These are phyloP conservation scores for Antennarius striatus DNA, from an alignment of 2,113 vertebrate genomes.

Conservation along the genomic window DNA sequence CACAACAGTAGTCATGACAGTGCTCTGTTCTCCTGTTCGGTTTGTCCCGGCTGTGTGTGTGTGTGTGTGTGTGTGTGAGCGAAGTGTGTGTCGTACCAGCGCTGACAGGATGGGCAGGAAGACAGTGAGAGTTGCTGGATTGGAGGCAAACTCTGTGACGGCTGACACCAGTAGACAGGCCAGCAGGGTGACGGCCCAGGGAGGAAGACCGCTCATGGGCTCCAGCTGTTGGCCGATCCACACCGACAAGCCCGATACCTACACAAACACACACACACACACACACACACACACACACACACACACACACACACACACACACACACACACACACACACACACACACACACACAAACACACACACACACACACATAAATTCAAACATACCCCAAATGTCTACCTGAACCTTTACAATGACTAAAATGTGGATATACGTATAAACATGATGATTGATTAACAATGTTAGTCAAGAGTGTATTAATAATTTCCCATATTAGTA, in stretches of 20 bases:
- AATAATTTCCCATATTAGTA: too few relatives aligned
- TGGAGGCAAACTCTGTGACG: constrained; percentile 96
- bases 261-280: constrained; percentile 7
- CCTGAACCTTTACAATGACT: too few relatives aligned
- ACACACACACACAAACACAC: not conserved
- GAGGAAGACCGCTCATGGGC: constrained; percentile 92
- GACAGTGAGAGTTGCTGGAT: constrained; percentile 96
- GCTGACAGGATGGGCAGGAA: constrained; percentile 96
- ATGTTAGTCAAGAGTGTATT: too few relatives aligned
- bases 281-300: not conserved
- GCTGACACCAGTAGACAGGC: constrained; percentile 94
- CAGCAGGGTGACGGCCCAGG: constrained; percentile 92
- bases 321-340: not conserved
- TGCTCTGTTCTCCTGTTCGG: too few relatives aligned
- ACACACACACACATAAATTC: not conserved
- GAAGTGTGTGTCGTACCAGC: constrained; percentile 80
- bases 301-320: too few relatives aligned
- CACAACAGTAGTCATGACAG: too few relatives aligned
- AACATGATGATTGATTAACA: too few relatives aligned
- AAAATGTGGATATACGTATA: too few relatives aligned
- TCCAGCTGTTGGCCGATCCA: constrained; percentile 97
- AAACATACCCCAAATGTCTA: not conserved
- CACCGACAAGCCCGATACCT: constrained; percentile 91
- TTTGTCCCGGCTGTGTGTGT: not conserved
- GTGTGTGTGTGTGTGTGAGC: not conserved